These are phyloP conservation scores for Dendrolimus punctatus DNA, from an alignment of 1,140 invertebrate genomes.

Conservation along the genomic window DNA sequence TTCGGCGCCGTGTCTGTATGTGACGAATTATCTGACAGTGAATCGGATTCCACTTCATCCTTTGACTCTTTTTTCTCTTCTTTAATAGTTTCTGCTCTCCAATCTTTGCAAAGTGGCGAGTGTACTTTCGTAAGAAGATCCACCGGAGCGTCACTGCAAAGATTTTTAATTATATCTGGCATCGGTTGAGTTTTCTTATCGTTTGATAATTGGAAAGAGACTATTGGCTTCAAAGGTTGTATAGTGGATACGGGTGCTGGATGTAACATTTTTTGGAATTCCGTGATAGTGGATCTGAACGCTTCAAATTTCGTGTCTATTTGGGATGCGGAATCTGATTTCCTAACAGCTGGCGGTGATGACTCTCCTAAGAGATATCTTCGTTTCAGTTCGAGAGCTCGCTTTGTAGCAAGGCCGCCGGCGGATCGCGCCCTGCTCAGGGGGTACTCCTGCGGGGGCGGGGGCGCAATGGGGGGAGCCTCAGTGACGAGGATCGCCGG, in stretches of 20 bases:
- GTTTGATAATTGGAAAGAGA: constrained; percentile 47
- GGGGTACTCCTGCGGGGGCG: constrained; percentile 79
- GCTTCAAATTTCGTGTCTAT: constrained; percentile 87
- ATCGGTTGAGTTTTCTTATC: constrained; percentile 47
- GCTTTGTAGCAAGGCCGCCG: constrained; percentile 88
- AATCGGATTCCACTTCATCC: constrained; percentile 75
- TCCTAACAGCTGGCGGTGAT: constrained; percentile 77
- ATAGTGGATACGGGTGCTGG: constrained; percentile 76
- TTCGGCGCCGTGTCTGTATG: constrained; percentile 45
- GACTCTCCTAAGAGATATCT: constrained; percentile 83
- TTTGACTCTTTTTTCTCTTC: constrained; percentile 30
- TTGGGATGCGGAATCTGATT: constrained; percentile 88
- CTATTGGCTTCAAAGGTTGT: constrained; percentile 31
- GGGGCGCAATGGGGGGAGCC: constrained; percentile 47
- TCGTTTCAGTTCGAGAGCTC: constrained; percentile 88
- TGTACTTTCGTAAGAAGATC: constrained; percentile 50
- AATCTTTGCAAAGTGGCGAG: constrained; percentile 37
- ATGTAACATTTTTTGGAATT: constrained; percentile 89
- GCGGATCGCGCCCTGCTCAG: constrained; percentile 87
- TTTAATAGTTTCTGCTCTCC: constrained; percentile 25
- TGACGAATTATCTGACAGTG: constrained; percentile 70
- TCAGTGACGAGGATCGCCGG: constrained; percentile 47
- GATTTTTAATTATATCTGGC: constrained; percentile 58
- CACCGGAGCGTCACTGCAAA: constrained; percentile 43
- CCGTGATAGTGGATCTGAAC: constrained; percentile 88